A percentile compares a stretch with the other conserved stretches of the same genome.
Evolutionary conservation across 2,113 vertebrate species (phyloP).

Genomic region (Argyrosomus japonicus): DNA sequence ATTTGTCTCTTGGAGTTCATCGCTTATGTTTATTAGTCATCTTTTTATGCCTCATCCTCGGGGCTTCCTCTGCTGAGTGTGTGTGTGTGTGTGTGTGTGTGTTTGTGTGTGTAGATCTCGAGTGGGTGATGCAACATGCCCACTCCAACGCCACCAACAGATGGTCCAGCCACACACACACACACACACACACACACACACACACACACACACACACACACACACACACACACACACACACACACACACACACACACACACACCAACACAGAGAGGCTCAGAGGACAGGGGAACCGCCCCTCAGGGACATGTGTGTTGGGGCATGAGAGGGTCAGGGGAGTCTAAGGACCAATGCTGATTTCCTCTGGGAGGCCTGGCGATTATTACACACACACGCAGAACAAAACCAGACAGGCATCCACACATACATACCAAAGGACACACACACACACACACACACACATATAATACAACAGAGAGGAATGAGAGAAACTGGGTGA

Average conservation of each 20-base stretch:
- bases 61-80: slow-evolving; percentile 55
- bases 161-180: slow-evolving; percentile 59
- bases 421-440: slow-evolving; percentile 18
- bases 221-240: slow-evolving; percentile 44
- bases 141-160: slow-evolving; percentile 83
- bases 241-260: slow-evolving; percentile 34
- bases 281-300: slow-evolving; percentile 89
- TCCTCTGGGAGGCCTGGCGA: slow-evolving; percentile 91
- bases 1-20: slow-evolving; percentile 91
- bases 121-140: slow-evolving; percentile 70
- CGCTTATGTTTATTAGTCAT: slow-evolving; percentile 92
- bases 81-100: slow-evolving; percentile 10
- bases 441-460: slow-evolving; percentile 8
- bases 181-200: slow-evolving; percentile 25
- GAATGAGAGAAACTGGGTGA: slow-evolving; percentile 54
- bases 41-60: slow-evolving; percentile 86
- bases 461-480: slow-evolving; percentile 18
- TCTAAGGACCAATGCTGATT: slow-evolving; percentile 92
- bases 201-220: slow-evolving; percentile 35
- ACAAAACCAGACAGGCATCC: slow-evolving; percentile 39
- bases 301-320: slow-evolving; percentile 82
- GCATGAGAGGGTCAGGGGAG: slow-evolving; percentile 78
- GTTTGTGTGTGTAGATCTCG: slow-evolving; percentile 25
- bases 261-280: slow-evolving; percentile 41
- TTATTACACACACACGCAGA: slow-evolving; percentile 67